Base-by-base conservation (phyloP, 2,888 invertebrate species). In the Dicranocentrus wangi region DNA sequence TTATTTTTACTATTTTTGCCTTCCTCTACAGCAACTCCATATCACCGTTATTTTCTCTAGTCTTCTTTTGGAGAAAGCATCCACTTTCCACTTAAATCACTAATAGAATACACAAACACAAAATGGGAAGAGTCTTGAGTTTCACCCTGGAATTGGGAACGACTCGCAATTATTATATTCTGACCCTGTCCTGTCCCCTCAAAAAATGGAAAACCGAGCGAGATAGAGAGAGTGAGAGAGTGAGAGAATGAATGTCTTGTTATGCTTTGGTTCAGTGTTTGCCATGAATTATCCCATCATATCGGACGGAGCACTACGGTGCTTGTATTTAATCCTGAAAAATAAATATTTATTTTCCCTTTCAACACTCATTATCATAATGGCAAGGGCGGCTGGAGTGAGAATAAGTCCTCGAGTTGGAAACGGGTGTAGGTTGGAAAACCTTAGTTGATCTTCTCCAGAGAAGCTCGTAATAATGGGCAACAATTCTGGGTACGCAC, bases 301-400 rank as follows among this genome's bases (percentile, higher is more conserved):
- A 60, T 15, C n/a, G n/a, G n/a, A n/a, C n/a, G n/a, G n/a, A n/a
- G n/a, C 32, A 7, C 19, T 25, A 19, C 13, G 55, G 23, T 13
- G 21, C 55, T 1, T 21, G n/a, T 17, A 51, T 51, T 17, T 55
- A 55, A 55, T 68, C 43, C 42, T 68, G n/a, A n/a, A 60, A 43
- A 68, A 60, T 68, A 76, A 76, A 68, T 76, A 76, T 68, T 76
- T 76, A 68, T 76, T 66, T 66, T 39, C 8, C n/a, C 8, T 65
- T 58, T 25, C 43, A 51, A 51, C 39, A 70, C 17, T 39, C 70
- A 70, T 55, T 17, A 32, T 32, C 32, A 32, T 32, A 32, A 32
- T 3, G 10, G 32, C n/a, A n/a, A n/a, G n/a, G n/a, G n/a, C n/a
- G n/a, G n/a, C n/a, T n/a, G n/a, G n/a, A n/a, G n/a, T n/a, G n/a